A percentile compares a stretch with the other conserved stretches of the same genome.
Conservation (phyloP, 1,140 invertebrate species). For the Drosophila novamexicana region DNA sequence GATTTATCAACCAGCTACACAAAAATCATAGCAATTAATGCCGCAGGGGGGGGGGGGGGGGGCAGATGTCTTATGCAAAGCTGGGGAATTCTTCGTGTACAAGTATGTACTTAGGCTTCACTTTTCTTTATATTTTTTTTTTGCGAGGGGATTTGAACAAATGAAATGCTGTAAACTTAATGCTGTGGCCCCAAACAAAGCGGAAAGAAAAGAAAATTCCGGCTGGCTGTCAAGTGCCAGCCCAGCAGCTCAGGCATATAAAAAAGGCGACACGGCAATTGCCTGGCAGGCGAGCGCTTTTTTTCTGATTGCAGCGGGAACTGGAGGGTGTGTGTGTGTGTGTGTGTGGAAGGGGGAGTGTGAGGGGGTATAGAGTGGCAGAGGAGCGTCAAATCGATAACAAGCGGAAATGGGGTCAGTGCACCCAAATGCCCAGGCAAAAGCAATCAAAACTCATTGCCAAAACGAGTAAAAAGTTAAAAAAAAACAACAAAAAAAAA, state of each 20-base stretch:
- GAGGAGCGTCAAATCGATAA: constrained; percentile 71
- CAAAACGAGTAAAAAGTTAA: constrained; percentile 60
- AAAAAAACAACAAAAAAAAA: constrained; percentile 12
- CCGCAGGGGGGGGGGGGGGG: neutral
- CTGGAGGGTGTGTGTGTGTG: too few species aligned
- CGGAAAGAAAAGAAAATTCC: constrained; percentile 49
- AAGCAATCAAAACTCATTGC: constrained; percentile 82
- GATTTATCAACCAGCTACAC: neutral
- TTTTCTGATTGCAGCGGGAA: constrained; percentile 6
- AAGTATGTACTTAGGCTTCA: constrained; percentile 40
- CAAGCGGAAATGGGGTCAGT: constrained; percentile 79
- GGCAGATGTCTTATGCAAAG: constrained; percentile 4
- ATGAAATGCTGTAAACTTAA: constrained; percentile 56
- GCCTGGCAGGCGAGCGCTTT: constrained; percentile 29
- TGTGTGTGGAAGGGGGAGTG: neutral
- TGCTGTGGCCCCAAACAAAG: constrained; percentile 32
- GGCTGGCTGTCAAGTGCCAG: constrained; percentile 70
- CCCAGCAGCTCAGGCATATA: constrained; percentile 55
- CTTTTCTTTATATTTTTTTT: constrained; percentile 5
- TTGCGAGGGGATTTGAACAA: constrained; percentile 26
- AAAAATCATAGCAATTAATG: constrained; percentile 30
- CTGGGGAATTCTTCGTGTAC: constrained; percentile 25
- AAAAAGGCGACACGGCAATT: constrained; percentile 56
- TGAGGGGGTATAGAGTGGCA: constrained; percentile 18
- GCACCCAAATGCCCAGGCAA: constrained; percentile 76